These are phyloP conservation scores for Polyploca ridens DNA, from an alignment of 2,888 invertebrate species.

Conservation along the genomic window DNA sequence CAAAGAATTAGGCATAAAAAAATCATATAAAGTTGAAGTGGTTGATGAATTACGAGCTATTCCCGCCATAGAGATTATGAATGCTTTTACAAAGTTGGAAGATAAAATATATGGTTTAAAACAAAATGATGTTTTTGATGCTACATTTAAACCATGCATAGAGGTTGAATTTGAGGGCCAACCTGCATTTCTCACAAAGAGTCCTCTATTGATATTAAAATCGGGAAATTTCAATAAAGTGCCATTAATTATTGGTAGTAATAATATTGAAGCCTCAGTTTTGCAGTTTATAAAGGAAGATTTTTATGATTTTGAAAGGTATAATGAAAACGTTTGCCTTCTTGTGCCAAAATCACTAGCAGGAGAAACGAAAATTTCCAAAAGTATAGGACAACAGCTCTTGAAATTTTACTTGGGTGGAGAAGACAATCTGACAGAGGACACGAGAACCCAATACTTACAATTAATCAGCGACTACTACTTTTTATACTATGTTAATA, in stretches of 20 bases:
- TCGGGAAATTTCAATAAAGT: slow-evolving; percentile 74
- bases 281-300: slow-evolving; percentile 54
- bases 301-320: slow-evolving; percentile 66
- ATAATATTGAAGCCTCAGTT: slow-evolving; percentile 65
- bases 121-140: slow-evolving; percentile 52
- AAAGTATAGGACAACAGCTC: slow-evolving; percentile 63
- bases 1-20: slow-evolving; percentile 57
- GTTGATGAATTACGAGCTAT: slow-evolving; percentile 61
- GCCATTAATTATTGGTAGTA: slow-evolving; percentile 74
- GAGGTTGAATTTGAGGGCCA: slow-evolving; percentile 75
- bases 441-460: slow-evolving; percentile 65
- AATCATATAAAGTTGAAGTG: slow-evolving; percentile 55
- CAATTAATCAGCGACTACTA: slow-evolving; percentile 74
- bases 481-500: slow-evolving; percentile 71
- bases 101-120: slow-evolving; percentile 21
- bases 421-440: slow-evolving; percentile 56
- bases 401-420: slow-evolving; percentile 69
- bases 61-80: slow-evolving; percentile 56
- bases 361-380: slow-evolving; percentile 49
- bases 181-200: slow-evolving; percentile 69
- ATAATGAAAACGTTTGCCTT: slow-evolving; percentile 58
- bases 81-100: slow-evolving; percentile 42
- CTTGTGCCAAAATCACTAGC: slow-evolving; percentile 66
- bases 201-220: slow-evolving; percentile 65
- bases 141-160: slow-evolving; percentile 71